Conservation (phyloP, 2,888 invertebrate genomes). For the Cephus pulcher region DNA sequence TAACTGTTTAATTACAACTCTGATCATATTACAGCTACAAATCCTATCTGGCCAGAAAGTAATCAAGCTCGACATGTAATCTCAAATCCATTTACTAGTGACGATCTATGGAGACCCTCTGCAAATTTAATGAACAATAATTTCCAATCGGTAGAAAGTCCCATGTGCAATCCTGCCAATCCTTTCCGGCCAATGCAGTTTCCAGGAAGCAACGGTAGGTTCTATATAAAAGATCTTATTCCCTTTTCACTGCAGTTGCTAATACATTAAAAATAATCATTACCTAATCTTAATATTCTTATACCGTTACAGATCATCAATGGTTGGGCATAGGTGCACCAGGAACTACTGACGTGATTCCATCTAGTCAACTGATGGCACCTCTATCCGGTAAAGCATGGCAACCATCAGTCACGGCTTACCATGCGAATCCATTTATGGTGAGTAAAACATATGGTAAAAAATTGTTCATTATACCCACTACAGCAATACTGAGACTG, state of each 20-base stretch:
- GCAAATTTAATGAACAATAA: constrained; percentile 48
- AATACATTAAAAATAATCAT: background rate
- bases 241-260: background rate
- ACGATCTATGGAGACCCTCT: constrained; percentile 58
- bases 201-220: constrained; percentile 57
- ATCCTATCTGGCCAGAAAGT: constrained; percentile 52
- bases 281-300: background rate
- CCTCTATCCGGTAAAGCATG: constrained; percentile 61
- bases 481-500: background rate
- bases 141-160: constrained; percentile 29
- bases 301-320: constrained; percentile 46
- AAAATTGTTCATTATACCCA: background rate
- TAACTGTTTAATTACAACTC: background rate
- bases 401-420: constrained; percentile 61
- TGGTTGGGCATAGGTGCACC: constrained; percentile 57
- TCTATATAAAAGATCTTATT: background rate
- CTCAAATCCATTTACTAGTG: constrained; percentile 59
- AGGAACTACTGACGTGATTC: constrained; percentile 59
- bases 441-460: constrained; percentile 43
- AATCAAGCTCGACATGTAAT: constrained; percentile 55
- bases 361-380: constrained; percentile 62
- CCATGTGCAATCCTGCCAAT: constrained; percentile 59
- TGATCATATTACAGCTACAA: constrained; percentile 38
- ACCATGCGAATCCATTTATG: constrained; percentile 66
- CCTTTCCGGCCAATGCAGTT: constrained; percentile 59